These are phyloP conservation scores for Gavialis gangeticus DNA, from an alignment of 2,113 vertebrate species.

Conservation along the genomic window DNA sequence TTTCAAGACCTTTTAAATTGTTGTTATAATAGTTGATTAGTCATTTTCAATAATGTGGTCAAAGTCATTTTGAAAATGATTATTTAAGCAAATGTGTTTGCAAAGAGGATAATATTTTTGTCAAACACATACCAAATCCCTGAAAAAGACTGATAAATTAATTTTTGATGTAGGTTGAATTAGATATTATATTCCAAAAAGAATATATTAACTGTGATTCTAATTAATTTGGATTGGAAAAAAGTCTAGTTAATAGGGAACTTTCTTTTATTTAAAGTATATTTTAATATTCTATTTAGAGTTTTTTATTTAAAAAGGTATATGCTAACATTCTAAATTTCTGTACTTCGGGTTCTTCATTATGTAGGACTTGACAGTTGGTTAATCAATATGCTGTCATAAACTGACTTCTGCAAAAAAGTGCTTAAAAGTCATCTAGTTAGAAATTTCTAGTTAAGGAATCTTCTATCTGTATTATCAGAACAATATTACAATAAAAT, in stretches of 20 bases:
- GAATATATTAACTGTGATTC: background rate
- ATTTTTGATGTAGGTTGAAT: background rate
- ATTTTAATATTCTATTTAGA: background rate
- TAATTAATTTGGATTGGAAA: background rate
- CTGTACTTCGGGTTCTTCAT: background rate
- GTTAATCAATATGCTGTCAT: background rate
- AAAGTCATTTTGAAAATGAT: background rate
- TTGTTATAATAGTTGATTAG: background rate
- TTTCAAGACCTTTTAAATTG: background rate
- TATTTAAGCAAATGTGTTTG: background rate
- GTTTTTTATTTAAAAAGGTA: background rate
- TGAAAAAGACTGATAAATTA: background rate
- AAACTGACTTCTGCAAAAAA: background rate
- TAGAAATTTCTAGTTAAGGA: background rate
- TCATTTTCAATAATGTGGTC: background rate
- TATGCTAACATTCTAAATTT: background rate
- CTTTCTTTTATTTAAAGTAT: background rate
- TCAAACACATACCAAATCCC: background rate
- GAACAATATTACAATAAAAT: background rate
- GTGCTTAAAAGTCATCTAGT: background rate
- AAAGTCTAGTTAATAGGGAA: background rate
- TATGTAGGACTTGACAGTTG: background rate
- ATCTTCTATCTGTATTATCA: background rate
- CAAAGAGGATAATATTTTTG: background rate
- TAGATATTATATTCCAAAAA: background rate